A percentile compares a stretch with the other conserved stretches of the same genome.
Evolutionary conservation across 2,888 invertebrate genomes (phyloP).

Genomic region (Agrenia bidenticulata): DNA sequence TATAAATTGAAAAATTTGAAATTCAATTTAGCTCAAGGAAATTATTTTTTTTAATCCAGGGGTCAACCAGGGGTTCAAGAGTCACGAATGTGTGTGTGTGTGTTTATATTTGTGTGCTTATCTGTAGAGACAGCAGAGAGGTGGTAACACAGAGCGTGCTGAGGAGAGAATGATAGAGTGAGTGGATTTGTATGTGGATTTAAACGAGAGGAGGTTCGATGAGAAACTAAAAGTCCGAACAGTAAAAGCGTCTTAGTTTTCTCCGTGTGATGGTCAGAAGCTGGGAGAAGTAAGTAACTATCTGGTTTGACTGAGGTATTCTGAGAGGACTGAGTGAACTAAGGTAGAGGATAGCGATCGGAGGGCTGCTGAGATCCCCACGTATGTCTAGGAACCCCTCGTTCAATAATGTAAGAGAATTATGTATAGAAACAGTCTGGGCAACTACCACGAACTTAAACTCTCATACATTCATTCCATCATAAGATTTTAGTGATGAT

Average conservation of each 20-base stretch:
- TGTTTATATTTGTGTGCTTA: neutral
- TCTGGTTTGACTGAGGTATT: neutral
- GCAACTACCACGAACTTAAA: too few relatives aligned
- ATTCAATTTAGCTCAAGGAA: too few relatives aligned
- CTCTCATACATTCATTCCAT: too few relatives aligned
- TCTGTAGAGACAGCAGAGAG: neutral
- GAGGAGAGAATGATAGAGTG: neutral
- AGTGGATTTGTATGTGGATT: neutral
- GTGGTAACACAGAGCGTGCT: neutral
- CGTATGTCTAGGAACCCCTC: neutral
- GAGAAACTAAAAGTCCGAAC: conserved; percentile 42
- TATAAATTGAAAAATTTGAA: too few relatives aligned
- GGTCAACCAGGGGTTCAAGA: too few relatives aligned
- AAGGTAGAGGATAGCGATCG: neutral
- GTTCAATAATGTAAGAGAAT: too few relatives aligned
- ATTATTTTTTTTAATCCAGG: too few relatives aligned
- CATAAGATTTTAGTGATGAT: neutral
- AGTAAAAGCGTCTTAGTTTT: conserved; percentile 45
- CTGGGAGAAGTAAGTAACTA: neutral
- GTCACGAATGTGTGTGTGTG: neutral
- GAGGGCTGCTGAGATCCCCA: neutral
- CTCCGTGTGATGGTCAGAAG: conserved; percentile 11
- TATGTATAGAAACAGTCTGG: too few relatives aligned
- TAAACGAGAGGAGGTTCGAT: conserved; percentile 24
- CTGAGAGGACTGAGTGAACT: neutral